phyloP scores from a whole-genome alignment of 2,113 vertebrate species.

The Catagonus wagneri region DNA sequence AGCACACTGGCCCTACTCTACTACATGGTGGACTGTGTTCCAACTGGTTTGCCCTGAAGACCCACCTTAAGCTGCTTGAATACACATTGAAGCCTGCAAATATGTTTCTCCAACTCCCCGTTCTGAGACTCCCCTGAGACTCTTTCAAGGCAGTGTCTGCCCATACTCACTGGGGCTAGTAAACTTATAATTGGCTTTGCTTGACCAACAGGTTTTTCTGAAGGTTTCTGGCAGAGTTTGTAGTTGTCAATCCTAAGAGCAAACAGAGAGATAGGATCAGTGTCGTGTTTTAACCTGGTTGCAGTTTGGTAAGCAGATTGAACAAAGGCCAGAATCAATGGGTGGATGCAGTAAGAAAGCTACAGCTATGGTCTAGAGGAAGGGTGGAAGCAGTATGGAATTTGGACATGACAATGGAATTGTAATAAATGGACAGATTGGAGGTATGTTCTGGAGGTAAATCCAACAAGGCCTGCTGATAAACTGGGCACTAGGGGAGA shows the following conservation, averaged over 20 bases:
- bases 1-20: not conserved
- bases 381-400: not conserved
- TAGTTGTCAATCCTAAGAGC: not conserved
- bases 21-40: not conserved
- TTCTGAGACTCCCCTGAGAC: not conserved
- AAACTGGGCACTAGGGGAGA: not conserved
- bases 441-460: not conserved
- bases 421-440: not conserved
- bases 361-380: not conserved
- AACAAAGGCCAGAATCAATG: not conserved
- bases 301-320: not conserved
- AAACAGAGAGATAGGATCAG: not conserved
- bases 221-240: not conserved
- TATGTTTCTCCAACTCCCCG: not conserved
- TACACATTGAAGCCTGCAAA: not conserved
- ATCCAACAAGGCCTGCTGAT: not conserved
- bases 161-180: not conserved
- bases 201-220: not conserved
- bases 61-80: not conserved
- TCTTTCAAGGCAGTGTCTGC: not conserved
- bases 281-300: not conserved
- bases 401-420: not conserved
- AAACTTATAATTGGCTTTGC: not conserved
- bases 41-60: not conserved
- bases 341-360: not conserved